phyloP scores from a whole-genome alignment of 2,888 invertebrate species.

The Nephrotoma flavescens region DNA sequence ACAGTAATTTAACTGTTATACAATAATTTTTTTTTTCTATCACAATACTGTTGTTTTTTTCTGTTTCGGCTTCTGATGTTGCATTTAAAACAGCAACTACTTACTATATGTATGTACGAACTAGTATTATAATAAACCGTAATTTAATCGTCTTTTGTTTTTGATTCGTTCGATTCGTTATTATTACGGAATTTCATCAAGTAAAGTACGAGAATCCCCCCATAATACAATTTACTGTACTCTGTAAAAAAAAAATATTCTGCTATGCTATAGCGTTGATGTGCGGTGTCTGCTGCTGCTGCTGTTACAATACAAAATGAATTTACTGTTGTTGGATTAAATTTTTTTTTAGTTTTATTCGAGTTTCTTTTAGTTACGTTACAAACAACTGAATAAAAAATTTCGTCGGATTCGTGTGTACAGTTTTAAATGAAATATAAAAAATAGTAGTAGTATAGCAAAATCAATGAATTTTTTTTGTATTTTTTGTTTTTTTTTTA shows the following conservation, averaged over 20 bases:
- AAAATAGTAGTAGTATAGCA: neutral
- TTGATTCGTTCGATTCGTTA: neutral
- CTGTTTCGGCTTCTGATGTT: neutral
- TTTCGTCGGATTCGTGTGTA: neutral
- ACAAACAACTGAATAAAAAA: neutral
- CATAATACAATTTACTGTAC: neutral
- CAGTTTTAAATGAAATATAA: neutral
- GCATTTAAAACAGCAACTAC: neutral
- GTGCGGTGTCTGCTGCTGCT: neutral
- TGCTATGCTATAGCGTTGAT: neutral
- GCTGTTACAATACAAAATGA: neutral
- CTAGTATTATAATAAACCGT: neutral
- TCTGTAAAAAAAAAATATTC: neutral
- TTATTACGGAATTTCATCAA: neutral
- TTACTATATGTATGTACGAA: neutral
- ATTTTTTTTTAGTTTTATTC: neutral
- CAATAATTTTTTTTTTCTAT: neutral
- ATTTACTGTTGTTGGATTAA: neutral
- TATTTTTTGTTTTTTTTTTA: neutral
- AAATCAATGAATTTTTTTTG: neutral
- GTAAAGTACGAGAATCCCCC: constrained; percentile 2
- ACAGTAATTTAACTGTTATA: neutral
- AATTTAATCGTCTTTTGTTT: neutral
- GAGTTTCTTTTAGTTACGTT: neutral
- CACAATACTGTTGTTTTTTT: neutral